Evolutionary conservation across 2,797 vertebrate species (phyloP), one percentile per base, ranked within the genome.

Genomic region (Hozukius guyotensis): DNA sequence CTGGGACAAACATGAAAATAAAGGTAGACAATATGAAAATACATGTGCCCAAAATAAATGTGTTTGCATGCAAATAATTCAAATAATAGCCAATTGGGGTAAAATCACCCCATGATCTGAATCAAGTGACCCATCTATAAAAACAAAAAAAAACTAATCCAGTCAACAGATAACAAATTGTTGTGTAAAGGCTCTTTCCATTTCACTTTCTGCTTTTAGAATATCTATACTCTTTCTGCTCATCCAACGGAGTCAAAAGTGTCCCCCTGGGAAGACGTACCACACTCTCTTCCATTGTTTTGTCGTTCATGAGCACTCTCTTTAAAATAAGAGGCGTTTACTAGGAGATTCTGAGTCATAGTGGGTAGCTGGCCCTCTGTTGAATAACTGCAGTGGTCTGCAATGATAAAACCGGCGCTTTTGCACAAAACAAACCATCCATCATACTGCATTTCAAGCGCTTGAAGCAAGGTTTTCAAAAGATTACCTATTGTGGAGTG

Each of bases 291-390:
- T 61, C 29, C 31, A 36, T 77, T 57, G 29, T 80, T 80, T 81
- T 62, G 60, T 63, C 20, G 11, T 78, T 73, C n/a, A 36, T 25
- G 20, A 70, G 31, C 14, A 49, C 57, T 61, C 29, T 49, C 32
- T 63, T 72, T 42, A 57, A 13, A 77, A 69, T 70, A 70, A n/a
- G n/a, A 31, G 6, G 34, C 18, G 9, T 81, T 81, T 64, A 75
- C 46, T n/a, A 1, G 49, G 46, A 32, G 27, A 73, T 64, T 71
- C 31, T 61, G 25, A 61, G 42, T 75, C 65, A 36, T 36, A 34
- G 57, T 52, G 75, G 25, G 61, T 10, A 73, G 25, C 62, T 70
- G 42, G 55, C 55, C 59, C 60, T 66, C 53, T 53, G 62, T 85
- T 75, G 49, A 63, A 63, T 63, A 76, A 56, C 32, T 13, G 32